phyloP scores from a whole-genome alignment of 2,113 vertebrate genomes.

The Marmota monax region DNA sequence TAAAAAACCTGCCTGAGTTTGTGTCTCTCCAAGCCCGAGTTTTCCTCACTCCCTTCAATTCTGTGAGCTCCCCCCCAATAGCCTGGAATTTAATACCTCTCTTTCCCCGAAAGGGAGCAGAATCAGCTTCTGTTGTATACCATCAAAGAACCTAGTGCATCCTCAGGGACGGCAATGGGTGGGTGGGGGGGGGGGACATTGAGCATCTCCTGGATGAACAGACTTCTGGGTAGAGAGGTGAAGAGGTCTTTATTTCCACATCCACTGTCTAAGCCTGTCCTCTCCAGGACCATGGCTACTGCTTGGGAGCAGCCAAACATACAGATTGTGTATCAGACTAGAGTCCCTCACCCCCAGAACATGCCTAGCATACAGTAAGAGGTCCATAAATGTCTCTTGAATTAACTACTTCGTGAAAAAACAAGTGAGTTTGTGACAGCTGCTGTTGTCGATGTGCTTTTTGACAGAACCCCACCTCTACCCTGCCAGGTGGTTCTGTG shows the following conservation, averaged over 20 bases:
- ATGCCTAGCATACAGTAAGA: background rate
- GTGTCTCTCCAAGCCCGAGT: background rate
- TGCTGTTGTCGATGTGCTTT: background rate
- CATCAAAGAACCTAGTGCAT: background rate
- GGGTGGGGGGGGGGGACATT: no score
- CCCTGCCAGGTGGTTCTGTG: background rate
- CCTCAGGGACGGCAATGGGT: background rate
- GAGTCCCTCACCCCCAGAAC: background rate
- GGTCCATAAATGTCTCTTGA: background rate
- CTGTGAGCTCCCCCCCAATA: background rate
- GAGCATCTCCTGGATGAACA: background rate
- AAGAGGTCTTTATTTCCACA: background rate
- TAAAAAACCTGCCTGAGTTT: background rate
- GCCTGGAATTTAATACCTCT: background rate
- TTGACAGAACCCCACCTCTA: background rate
- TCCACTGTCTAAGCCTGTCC: background rate
- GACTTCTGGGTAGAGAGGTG: background rate
- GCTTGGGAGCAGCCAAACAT: background rate
- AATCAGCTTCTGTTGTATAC: background rate
- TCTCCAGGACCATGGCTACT: background rate
- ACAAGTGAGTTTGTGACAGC: background rate
- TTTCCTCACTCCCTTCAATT: background rate
- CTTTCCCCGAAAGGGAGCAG: background rate
- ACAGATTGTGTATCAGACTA: accelerated
- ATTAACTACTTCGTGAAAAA: background rate